Evolutionary conservation across 2,797 vertebrate species (phyloP).

Genomic region (Eulemur albifrons): DNA sequence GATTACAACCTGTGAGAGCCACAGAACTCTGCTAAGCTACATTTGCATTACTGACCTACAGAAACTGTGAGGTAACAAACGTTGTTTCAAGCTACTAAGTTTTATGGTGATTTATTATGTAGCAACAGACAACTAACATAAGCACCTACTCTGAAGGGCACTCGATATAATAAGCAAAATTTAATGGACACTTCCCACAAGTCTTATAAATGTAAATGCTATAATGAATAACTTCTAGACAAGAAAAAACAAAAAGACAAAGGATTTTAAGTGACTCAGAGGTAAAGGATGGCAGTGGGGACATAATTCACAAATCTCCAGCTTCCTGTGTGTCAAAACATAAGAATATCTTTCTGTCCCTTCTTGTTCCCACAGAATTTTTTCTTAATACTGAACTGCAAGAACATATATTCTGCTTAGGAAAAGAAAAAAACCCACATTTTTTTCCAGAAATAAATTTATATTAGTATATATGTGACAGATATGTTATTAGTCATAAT

Average conservation of each 20-base stretch:
- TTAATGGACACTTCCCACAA: not conserved
- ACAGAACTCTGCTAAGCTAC: not conserved
- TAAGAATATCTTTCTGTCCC: not conserved
- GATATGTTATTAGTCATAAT: not conserved
- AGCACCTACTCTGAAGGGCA: not conserved
- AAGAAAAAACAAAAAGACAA: not conserved
- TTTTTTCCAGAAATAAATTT: not conserved
- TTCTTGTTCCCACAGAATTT: not conserved
- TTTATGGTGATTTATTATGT: not conserved
- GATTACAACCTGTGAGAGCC: not conserved
- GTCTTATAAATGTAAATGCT: not conserved
- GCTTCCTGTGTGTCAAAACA: not conserved
- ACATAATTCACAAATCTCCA: not conserved
- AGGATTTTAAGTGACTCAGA: not conserved
- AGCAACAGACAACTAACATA: not conserved
- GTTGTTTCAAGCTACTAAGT: not conserved
- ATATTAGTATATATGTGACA: not conserved
- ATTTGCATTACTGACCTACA: not conserved
- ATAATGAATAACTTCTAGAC: not conserved
- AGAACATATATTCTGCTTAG: not conserved
- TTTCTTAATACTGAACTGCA: not conserved
- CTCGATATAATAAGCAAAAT: not conserved
- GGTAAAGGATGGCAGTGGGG: not conserved
- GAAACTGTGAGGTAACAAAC: not conserved
- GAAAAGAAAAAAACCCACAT: not conserved